A percentile compares a stretch with the other conserved stretches of the same genome.
These are phyloP conservation scores for Isoperla grammatica DNA, from an alignment of 2,888 invertebrate genomes.

Conservation along the genomic window DNA sequence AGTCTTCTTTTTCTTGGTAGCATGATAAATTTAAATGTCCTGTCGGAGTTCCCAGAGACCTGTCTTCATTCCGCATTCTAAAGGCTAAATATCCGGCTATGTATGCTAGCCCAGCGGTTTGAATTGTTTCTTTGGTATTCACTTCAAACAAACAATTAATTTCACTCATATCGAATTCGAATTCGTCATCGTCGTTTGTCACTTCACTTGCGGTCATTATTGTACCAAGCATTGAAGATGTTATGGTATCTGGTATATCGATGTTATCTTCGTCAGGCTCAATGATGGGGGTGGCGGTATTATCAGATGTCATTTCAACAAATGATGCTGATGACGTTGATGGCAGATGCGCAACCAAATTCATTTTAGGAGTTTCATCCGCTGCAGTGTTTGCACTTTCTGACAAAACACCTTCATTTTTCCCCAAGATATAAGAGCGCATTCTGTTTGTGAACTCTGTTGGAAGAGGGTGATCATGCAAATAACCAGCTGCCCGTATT, in stretches of 20 bases:
- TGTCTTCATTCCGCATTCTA: neutral
- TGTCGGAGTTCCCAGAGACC: neutral
- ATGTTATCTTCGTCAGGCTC: no score
- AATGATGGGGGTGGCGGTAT: no score
- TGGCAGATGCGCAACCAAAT: no score
- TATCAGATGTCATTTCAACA: no score
- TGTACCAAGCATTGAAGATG: neutral
- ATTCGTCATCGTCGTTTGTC: neutral
- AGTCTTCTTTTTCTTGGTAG: neutral
- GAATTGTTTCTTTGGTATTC: neutral
- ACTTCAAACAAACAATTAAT: no score
- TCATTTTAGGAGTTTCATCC: no score
- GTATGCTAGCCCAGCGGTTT: neutral
- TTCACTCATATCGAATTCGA: no score
- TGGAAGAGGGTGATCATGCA: neutral
- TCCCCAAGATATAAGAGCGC: neutral
- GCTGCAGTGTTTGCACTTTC: no score
- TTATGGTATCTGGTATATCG: neutral
- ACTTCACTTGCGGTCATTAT: neutral
- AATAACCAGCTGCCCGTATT: neutral
- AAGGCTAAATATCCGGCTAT: neutral
- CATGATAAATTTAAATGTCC: neutral
- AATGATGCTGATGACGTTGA: no score
- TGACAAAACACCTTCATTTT: no score
- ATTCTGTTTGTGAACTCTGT: neutral